Conservation (phyloP, 1,140 invertebrate genomes). For the Aphis craccivora region DNA sequence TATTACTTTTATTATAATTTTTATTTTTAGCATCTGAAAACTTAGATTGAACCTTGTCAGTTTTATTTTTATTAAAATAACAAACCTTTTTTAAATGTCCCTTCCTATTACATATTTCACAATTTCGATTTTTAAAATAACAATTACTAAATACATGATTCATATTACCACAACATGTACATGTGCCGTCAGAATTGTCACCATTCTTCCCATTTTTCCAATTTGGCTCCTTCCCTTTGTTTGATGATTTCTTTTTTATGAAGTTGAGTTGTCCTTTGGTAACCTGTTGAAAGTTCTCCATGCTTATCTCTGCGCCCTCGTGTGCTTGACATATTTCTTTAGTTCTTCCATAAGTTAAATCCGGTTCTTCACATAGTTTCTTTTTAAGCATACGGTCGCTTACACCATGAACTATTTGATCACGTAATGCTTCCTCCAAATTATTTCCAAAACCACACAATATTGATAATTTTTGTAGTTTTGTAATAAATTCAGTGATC, state of each 20-base stretch:
- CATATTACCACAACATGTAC: constrained; percentile 25
- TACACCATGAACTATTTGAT: constrained; percentile 28
- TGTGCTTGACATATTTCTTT: constrained; percentile 32
- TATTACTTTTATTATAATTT: not conserved
- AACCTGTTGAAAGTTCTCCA: not conserved
- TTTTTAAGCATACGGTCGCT: constrained; percentile 27
- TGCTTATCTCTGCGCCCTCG: constrained; percentile 20
- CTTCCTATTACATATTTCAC: constrained; percentile 24
- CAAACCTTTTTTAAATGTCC: constrained; percentile 35
- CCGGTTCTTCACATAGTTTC: constrained; percentile 31
- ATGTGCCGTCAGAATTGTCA: not conserved
- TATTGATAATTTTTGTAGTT: constrained; percentile 26
- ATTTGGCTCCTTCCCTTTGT: not conserved
- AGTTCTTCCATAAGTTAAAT: constrained; percentile 18
- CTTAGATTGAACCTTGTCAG: not conserved
- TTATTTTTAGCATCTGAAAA: not conserved
- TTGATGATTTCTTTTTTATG: not conserved
- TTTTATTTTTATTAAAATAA: constrained; percentile 33
- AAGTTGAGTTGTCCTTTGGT: not conserved
- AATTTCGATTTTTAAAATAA: constrained; percentile 36
- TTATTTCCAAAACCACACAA: constrained; percentile 35
- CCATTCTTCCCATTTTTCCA: not conserved
- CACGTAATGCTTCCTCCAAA: not conserved
- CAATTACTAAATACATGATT: constrained; percentile 34
- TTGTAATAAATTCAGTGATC: constrained; percentile 17